Conservation (phyloP, 2,888 invertebrate genomes). For the Luperina nickerlii region DNA sequence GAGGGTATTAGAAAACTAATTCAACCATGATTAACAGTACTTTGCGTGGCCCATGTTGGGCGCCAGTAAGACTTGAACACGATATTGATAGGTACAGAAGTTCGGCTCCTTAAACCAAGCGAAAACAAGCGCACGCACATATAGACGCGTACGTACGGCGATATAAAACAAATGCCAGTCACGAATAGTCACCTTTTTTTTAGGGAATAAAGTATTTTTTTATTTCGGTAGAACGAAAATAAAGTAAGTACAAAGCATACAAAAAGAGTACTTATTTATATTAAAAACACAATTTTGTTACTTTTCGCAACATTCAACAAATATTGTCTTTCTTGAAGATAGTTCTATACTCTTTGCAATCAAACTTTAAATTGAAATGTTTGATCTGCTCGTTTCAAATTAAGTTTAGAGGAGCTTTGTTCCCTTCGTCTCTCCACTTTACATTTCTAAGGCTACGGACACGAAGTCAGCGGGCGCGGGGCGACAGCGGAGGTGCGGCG, state of each 20-base stretch:
- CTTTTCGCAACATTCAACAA: background rate
- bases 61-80: slow-evolving; percentile 19
- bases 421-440: background rate
- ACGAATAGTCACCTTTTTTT: too few species aligned
- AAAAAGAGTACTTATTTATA: too few species aligned
- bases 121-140: background rate
- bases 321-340: background rate
- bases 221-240: too few species aligned
- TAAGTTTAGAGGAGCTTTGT: background rate
- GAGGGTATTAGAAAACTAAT: slow-evolving; percentile 41
- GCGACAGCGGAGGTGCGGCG: too few species aligned
- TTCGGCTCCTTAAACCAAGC: background rate
- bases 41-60: slow-evolving; percentile 32
- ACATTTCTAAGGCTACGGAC: background rate
- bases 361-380: background rate
- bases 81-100: background rate
- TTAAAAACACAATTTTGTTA: background rate
- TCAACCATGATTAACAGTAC: slow-evolving; percentile 18
- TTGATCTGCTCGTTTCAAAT: background rate
- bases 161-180: background rate
- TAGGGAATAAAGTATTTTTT: too few species aligned
- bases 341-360: background rate
- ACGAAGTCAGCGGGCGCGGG: too few species aligned
- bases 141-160: too few species aligned
- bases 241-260: too few species aligned